These are phyloP conservation scores for Drosophila pachea DNA, from an alignment of 1,140 invertebrate species.

Conservation along the genomic window DNA sequence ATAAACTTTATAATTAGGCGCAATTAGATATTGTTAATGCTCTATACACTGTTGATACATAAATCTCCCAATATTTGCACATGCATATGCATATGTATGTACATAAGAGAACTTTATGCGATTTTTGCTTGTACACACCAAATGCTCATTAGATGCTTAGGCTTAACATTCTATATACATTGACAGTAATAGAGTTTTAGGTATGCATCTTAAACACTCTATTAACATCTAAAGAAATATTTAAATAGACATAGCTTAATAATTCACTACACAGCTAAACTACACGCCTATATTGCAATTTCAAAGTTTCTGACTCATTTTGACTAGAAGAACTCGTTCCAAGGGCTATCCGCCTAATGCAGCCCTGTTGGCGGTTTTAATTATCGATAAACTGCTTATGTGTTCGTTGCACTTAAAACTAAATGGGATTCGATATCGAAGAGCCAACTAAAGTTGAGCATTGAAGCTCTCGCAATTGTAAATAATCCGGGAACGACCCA, in stretches of 20 bases:
- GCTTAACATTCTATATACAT: conserved; percentile 54
- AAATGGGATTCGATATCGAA: conserved; percentile 1
- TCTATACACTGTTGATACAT: conserved; percentile 30
- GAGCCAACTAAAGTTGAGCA: neutral
- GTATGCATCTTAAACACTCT: conserved; percentile 31
- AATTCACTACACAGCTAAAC: conserved; percentile 52
- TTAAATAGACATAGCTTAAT: conserved; percentile 53
- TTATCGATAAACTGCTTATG: neutral
- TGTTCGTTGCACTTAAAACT: neutral
- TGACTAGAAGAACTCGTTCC: conserved; percentile 59
- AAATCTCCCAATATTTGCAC: conserved; percentile 25
- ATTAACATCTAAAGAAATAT: conserved; percentile 21
- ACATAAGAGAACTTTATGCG: conserved; percentile 29
- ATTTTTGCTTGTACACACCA: conserved; percentile 66
- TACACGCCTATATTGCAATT: conserved; percentile 68
- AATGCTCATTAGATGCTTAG: conserved; percentile 59
- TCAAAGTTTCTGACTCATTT: conserved; percentile 46
- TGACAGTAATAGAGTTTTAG: conserved; percentile 39
- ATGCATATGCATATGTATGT: conserved; percentile 23
- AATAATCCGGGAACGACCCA: neutral
- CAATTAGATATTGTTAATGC: conserved; percentile 24
- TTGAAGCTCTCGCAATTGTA: conserved; percentile 11
- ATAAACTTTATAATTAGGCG: conserved; percentile 47
- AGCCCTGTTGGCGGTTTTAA: neutral
- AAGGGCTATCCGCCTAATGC: neutral